A percentile compares a stretch with the other conserved stretches of the same genome.
Evolutionary conservation across 1,140 invertebrate genomes (phyloP).

Genomic region (Cataglyphis hispanica): DNA sequence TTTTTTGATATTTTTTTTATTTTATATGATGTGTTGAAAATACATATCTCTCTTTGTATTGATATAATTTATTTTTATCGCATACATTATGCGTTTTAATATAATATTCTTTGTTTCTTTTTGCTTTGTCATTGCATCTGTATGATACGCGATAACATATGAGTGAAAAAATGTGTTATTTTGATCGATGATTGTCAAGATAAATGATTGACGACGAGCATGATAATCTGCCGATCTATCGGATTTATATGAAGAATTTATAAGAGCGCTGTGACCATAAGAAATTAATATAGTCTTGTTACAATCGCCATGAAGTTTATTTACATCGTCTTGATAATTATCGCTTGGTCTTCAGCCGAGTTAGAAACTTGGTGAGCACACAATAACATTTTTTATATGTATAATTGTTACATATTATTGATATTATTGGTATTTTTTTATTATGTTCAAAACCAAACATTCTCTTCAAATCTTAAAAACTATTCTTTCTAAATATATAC

Average conservation of each 20-base stretch:
- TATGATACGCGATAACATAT: not conserved
- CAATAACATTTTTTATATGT: not conserved
- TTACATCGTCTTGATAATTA: constrained; percentile 2
- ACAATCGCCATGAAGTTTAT: constrained; percentile 27
- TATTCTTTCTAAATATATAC: not conserved
- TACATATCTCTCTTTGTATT: not conserved
- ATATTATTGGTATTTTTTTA: not conserved
- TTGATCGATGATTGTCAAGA: not conserved
- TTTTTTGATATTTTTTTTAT: no score
- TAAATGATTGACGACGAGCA: not conserved
- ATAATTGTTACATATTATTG: constrained; percentile 7
- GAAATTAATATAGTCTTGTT: not conserved
- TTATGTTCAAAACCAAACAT: not conserved
- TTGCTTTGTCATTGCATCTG: not conserved
- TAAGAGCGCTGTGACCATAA: constrained; percentile 10
- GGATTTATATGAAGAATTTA: constrained; percentile 1
- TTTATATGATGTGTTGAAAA: no score
- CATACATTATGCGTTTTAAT: not conserved
- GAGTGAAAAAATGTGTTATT: not conserved
- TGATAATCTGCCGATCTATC: constrained; percentile 10
- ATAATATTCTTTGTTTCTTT: constrained; percentile 9
- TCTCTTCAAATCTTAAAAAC: not conserved
- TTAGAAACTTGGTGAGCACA: constrained; percentile 12
- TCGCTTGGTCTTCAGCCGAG: not conserved
- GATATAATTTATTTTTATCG: not conserved